phyloP scores from a whole-genome alignment of 2,888 invertebrate genomes.

The Caenorhabditis zanzibari region DNA sequence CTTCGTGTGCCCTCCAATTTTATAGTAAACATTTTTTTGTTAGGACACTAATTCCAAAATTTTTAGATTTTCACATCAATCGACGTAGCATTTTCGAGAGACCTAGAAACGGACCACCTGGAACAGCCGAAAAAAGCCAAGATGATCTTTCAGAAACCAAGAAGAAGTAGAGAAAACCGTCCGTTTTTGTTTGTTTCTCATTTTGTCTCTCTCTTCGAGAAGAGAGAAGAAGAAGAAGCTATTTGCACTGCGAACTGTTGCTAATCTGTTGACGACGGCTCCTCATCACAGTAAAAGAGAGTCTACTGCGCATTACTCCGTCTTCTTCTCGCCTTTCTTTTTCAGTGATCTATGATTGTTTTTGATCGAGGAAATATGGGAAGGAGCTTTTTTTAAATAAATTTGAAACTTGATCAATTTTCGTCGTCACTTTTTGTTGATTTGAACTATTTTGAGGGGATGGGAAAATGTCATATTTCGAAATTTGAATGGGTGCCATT shows the following conservation, averaged over 20 bases:
- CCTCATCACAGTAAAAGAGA: conserved; percentile 8
- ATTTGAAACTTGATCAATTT: conserved; percentile 1
- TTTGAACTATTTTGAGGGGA: neutral
- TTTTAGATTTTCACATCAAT: too few species aligned
- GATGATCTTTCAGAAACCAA: neutral
- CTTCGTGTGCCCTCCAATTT: too few species aligned
- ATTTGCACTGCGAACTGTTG: conserved; percentile 61
- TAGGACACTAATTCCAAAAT: too few species aligned
- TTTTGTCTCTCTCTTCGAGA: conserved; percentile 42
- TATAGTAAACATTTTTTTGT: too few species aligned
- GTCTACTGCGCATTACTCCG: conserved; percentile 10
- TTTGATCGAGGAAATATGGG: neutral
- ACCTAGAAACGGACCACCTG: too few species aligned
- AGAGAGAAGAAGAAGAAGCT: conserved; percentile 15
- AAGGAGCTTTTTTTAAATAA: conserved; percentile 4
- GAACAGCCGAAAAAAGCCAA: neutral
- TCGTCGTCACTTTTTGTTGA: neutral
- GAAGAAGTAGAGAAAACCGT: neutral
- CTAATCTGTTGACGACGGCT: conserved; percentile 64
- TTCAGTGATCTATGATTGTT: conserved; percentile 34
- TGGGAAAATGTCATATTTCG: too few species aligned
- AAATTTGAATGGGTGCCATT: too few species aligned
- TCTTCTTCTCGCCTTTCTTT: conserved; percentile 14
- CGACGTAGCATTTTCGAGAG: too few species aligned
- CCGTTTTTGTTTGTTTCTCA: conserved; percentile 6